Conservation (phyloP, 2,888 invertebrate species). For the Phalera bucephala region DNA sequence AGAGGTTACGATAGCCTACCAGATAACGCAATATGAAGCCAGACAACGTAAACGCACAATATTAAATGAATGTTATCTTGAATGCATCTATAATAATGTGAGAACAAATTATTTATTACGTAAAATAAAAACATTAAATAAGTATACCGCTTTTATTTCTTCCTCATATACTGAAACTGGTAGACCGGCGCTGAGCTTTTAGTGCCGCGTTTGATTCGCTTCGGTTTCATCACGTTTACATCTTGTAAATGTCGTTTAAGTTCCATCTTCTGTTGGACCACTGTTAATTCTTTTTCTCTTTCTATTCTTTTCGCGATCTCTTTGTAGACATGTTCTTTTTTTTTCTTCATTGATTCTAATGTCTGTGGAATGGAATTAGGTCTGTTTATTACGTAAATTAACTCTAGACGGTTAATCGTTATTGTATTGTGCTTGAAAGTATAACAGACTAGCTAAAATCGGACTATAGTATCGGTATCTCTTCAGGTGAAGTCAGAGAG, state of each 20-base stretch:
- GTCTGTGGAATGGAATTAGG: constrained; percentile 38
- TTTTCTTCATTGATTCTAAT: constrained; percentile 78
- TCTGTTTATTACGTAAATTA: no score
- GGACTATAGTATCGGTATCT: no score
- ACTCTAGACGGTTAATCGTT: no score
- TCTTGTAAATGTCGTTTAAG: constrained; percentile 86
- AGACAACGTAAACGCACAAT: constrained; percentile 21
- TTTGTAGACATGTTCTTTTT: constrained; percentile 86
- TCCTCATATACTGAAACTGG: constrained; percentile 91
- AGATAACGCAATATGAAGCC: no score
- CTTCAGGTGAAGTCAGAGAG: no score
- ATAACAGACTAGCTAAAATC: no score
- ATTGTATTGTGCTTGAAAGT: no score
- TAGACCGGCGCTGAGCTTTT: constrained; percentile 89
- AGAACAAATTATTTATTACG: constrained; percentile 28
- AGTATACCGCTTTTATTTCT: constrained; percentile 75
- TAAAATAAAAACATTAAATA: constrained; percentile 16
- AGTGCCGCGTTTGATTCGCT: constrained; percentile 84
- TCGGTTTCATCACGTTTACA: constrained; percentile 85
- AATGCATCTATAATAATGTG: constrained; percentile 27
- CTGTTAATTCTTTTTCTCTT: constrained; percentile 88
- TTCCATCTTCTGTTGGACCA: constrained; percentile 91
- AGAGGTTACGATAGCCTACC: no score
- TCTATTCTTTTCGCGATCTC: constrained; percentile 90
- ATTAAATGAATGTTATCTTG: constrained; percentile 8